phyloP scores from a whole-genome alignment of 2,888 invertebrate genomes.

The Helobdella robusta region DNA sequence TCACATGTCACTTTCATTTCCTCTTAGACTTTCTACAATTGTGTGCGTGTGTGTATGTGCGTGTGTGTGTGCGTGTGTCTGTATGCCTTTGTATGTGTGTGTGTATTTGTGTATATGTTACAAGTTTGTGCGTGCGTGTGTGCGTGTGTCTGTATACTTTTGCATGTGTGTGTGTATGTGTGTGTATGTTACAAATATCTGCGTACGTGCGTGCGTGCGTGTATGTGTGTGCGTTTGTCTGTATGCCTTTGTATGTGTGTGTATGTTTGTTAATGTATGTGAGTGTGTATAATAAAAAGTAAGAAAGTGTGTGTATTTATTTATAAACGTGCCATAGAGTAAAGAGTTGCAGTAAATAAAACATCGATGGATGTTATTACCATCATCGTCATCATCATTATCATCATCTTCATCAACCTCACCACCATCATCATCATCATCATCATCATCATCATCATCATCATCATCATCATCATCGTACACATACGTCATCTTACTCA shows the following conservation, averaged over 20 bases:
- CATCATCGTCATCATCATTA: slow-evolving; percentile 24
- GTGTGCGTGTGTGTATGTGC: slow-evolving; percentile 3
- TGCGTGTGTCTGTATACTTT: background rate
- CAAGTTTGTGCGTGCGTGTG: background rate
- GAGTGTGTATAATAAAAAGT: too few species aligned
- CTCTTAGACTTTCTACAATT: too few species aligned
- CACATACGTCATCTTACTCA: background rate
- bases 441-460: slow-evolving; percentile 25
- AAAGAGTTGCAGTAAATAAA: too few species aligned
- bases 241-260: too few species aligned
- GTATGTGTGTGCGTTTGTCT: too few species aligned
- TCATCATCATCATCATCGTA: background rate
- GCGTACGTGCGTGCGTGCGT: too few species aligned
- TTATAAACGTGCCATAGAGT: too few species aligned
- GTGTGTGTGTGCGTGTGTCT: background rate
- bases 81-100: background rate
- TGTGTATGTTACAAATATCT: background rate
- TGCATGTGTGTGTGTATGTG: slow-evolving; percentile 2
- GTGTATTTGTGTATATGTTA: background rate
- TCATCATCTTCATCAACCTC: slow-evolving; percentile 17
- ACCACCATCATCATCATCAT: slow-evolving; percentile 24
- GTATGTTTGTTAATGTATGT: too few species aligned
- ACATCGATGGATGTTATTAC: background rate
- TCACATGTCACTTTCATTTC: too few species aligned
- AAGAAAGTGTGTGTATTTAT: too few species aligned